A percentile compares a stretch with the other conserved stretches of the same genome.
phyloP scores from a whole-genome alignment of 2,797 vertebrate species.

The Parauchenoglanis ngamensis region DNA sequence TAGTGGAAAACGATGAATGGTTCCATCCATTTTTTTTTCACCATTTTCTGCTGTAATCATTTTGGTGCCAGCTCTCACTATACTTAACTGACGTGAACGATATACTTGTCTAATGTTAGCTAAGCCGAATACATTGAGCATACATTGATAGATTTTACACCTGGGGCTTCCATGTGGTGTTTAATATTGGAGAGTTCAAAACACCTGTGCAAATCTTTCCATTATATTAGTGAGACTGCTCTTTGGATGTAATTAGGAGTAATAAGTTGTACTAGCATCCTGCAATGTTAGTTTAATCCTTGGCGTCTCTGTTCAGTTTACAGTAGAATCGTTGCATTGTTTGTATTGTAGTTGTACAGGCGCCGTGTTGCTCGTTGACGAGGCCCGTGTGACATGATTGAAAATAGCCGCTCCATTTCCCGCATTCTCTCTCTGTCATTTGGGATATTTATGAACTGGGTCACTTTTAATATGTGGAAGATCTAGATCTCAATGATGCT shows the following conservation, averaged over 20 bases:
- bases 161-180: not conserved
- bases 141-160: not conserved
- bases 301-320: not conserved
- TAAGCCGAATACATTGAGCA: too few relatives aligned
- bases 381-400: slow-evolving; percentile 47
- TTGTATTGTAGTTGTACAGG: not conserved
- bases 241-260: not conserved
- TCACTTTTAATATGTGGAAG: slow-evolving; percentile 50
- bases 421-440: slow-evolving; percentile 59
- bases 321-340: not conserved
- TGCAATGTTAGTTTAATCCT: not conserved
- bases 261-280: not conserved
- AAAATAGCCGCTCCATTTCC: slow-evolving; percentile 70
- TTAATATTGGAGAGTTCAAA: not conserved
- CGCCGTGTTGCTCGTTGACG: not conserved
- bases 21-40: too few relatives aligned
- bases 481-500: slow-evolving; percentile 51
- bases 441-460: slow-evolving; percentile 60
- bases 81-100: too few relatives aligned
- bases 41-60: not conserved
- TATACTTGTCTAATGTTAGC: too few relatives aligned
- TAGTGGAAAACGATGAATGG: too few relatives aligned
- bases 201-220: not conserved
- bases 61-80: not conserved
- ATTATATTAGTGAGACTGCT: not conserved